Base-by-base conservation (phyloP, 2,113 vertebrate species). In the Mixornis gularis region DNA sequence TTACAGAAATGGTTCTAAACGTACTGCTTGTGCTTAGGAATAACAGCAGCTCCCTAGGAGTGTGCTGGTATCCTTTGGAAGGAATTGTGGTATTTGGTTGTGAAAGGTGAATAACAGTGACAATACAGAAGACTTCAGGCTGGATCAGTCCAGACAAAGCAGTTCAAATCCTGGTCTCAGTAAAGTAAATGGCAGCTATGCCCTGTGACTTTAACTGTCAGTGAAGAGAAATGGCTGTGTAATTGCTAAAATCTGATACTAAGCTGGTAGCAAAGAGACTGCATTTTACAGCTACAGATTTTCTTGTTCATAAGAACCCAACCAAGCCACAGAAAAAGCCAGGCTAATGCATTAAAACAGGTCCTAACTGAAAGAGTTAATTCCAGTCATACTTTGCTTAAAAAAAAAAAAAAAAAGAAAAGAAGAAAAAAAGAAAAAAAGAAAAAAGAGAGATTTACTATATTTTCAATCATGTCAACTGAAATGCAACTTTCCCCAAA, bases 381-480 rank as follows among this genome's bases (percentile, higher is more conserved):
- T 70, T 85, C n/a, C 2, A 5, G 9, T 62, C 8, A 29, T 87
- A 55, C 6, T 78, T 82, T 78, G 27, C 70, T 80, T 93, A 1
- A 72, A 69, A 62, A 85, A 62, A 34, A 21, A 25, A 1, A 5
- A 16, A 53, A n/a, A 3, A 25, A 10, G 46, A 36, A 8, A 21
- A 12, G 10, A 11, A 7, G 1, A 17, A 44, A 6, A 5, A 21
- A 13, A 9, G 26, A 1, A 4, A 15, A 58, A 41, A 4, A 27
- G n/a, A n/a, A n/a, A n/a, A n/a, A n/a, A n/a, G 12, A 55, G 25
- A 73, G 40, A 79, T 92, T 90, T 95, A 88, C 94, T 96, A 92
- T 94, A 85, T 92, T 95, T 96, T 94, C 72, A 72, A 59, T 96
- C 95, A 85, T n/a, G 56, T 96, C 95, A 95, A 70, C 73, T 78